Base-by-base conservation (phyloP, 2,888 invertebrate species). In the Liposcelis brunnea region DNA sequence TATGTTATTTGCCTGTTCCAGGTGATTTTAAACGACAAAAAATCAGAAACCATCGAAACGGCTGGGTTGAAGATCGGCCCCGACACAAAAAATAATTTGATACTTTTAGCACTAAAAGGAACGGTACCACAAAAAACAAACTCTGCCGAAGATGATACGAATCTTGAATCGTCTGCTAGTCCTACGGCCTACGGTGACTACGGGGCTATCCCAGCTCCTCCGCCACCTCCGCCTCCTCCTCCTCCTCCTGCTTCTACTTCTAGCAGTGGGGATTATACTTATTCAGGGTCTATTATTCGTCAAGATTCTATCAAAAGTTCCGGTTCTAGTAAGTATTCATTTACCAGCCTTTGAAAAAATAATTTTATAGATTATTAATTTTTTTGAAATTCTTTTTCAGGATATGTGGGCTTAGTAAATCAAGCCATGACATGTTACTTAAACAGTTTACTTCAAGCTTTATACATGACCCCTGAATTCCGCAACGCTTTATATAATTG, bases 391-490 rank as follows among this genome's bases (percentile, higher is more conserved):
- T 35, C n/a, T 40, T 31, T 52, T 56, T 16, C 55, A 66, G 72
- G 65, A 49, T 83, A 79, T 61, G 82, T 85, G 8, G 87, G 86
- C 31, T 66, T 87, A 43, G 84, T 86, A 7, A 87, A 87, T 61
- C 84, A 87, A 61, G 87, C 87, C 1, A 90, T 89, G 87, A 90
- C 89, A 0, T 90, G 90, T 59, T 90, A 90, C 60, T 67, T 90
- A 47, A 90, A 90, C 64, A 86, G 86, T 62, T 67, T 90, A 38
- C 66, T 90, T 18, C 90, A 90, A 65, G 82, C 87, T 0, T 66
- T 90, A 4, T 90, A 74, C 58, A 90, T 90, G 86, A 90, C 89
- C 1, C 90, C 90, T 1, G 89, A 90, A 63, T 90, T 90, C 60
- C 70, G 89, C 33, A 90, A 90, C 65, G 83, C 84, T 2, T 64